These are phyloP conservation scores for Tillus elongatus DNA, from an alignment of 2,888 invertebrate genomes.

Conservation along the genomic window DNA sequence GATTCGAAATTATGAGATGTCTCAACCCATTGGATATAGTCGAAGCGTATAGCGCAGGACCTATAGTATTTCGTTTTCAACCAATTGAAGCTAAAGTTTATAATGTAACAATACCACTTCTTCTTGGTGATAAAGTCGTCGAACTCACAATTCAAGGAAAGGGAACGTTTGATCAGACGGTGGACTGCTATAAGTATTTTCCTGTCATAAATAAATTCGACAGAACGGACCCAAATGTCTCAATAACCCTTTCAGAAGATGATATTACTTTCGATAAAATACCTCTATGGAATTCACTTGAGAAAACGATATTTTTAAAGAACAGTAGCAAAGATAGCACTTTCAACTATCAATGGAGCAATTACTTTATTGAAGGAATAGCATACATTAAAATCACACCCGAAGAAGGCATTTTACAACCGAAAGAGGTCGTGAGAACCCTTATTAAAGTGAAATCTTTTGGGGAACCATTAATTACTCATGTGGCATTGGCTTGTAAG, in stretches of 20 bases:
- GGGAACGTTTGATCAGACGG: neutral
- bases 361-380: neutral
- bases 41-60: neutral
- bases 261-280: neutral
- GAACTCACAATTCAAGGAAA: neutral
- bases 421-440: neutral
- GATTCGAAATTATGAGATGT: neutral
- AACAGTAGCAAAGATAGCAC: neutral
- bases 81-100: neutral
- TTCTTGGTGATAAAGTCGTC: neutral
- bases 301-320: neutral
- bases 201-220: neutral
- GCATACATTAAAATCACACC: neutral
- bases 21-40: neutral
- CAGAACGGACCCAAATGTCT: neutral
- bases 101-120: neutral
- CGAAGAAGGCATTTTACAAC: neutral
- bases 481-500: neutral
- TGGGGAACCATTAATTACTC: neutral
- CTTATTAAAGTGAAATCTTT: neutral
- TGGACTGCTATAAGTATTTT: neutral
- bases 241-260: neutral
- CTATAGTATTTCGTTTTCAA: neutral
- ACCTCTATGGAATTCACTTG: neutral
- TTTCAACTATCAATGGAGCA: neutral